These are phyloP conservation scores for Anhinga rufa DNA, from an alignment of 2,113 vertebrate genomes.

Conservation along the genomic window DNA sequence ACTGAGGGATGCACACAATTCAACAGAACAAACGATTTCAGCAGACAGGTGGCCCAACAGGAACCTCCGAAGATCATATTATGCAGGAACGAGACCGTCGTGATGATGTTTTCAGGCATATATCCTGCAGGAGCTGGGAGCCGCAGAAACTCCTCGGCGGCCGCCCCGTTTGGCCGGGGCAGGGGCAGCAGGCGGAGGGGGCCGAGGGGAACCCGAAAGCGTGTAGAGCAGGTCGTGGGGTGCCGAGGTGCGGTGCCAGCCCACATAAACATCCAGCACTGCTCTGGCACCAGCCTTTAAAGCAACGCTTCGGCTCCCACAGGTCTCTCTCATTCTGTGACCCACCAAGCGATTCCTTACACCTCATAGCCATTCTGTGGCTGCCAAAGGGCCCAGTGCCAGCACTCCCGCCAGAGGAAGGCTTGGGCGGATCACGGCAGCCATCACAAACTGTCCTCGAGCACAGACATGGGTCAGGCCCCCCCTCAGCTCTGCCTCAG, in stretches of 20 bases:
- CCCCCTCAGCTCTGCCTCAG: neutral
- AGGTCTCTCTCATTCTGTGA: neutral
- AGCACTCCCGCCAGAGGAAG: neutral
- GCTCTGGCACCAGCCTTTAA: neutral
- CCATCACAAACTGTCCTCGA: neutral
- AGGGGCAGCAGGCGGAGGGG: neutral
- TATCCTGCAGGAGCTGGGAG: neutral
- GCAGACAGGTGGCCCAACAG: neutral
- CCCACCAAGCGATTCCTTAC: neutral
- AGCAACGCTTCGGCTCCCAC: neutral
- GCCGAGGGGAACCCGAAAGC: neutral
- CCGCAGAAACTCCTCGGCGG: neutral
- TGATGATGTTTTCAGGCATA: neutral
- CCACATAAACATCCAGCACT: neutral
- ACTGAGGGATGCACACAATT: neutral
- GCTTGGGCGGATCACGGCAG: accelerated
- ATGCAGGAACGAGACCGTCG: neutral
- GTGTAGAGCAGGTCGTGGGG: neutral
- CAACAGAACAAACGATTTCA: neutral
- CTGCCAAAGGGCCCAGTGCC: neutral
- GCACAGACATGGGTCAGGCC: neutral
- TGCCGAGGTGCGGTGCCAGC: neutral
- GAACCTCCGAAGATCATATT: neutral
- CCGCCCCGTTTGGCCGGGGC: neutral
- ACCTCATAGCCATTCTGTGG: neutral